Evolutionary conservation across 2,113 vertebrate genomes (phyloP).

Genomic region (Tinamus guttatus): DNA sequence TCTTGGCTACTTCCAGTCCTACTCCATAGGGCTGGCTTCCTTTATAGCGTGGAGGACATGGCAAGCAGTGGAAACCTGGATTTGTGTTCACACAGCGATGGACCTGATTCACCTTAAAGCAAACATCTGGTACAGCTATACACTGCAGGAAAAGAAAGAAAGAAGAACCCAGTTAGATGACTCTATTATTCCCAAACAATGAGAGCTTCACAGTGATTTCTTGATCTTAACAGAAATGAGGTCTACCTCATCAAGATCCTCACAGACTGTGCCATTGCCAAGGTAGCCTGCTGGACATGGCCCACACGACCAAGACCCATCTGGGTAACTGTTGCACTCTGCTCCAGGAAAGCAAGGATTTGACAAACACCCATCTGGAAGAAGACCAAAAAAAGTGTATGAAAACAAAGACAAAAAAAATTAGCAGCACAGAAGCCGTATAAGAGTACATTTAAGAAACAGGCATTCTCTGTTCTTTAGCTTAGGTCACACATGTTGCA

Average conservation of each 20-base stretch:
- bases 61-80: slow-evolving; percentile 95
- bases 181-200: not conserved
- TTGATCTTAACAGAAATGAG: not conserved
- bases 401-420: too few species aligned
- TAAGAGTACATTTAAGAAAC: not conserved
- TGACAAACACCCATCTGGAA: slow-evolving; percentile 93
- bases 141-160: slow-evolving; percentile 80
- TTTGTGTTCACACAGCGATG: slow-evolving; percentile 93
- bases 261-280: slow-evolving; percentile 91
- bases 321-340: slow-evolving; percentile 90
- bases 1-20: slow-evolving; percentile 88
- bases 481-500: not conserved
- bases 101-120: slow-evolving; percentile 85
- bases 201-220: not conserved
- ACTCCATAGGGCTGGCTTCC: slow-evolving; percentile 93
- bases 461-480: not conserved
- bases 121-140: slow-evolving; percentile 89
- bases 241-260: slow-evolving; percentile 94
- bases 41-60: slow-evolving; percentile 93
- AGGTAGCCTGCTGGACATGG: slow-evolving; percentile 91
- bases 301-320: slow-evolving; percentile 96
- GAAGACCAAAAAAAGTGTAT: not conserved
- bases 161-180: not conserved
- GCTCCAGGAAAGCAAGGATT: slow-evolving; percentile 95
- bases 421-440: not conserved